Conservation (phyloP, 2,888 invertebrate genomes). For the Trissoscelio sp. region DNA sequence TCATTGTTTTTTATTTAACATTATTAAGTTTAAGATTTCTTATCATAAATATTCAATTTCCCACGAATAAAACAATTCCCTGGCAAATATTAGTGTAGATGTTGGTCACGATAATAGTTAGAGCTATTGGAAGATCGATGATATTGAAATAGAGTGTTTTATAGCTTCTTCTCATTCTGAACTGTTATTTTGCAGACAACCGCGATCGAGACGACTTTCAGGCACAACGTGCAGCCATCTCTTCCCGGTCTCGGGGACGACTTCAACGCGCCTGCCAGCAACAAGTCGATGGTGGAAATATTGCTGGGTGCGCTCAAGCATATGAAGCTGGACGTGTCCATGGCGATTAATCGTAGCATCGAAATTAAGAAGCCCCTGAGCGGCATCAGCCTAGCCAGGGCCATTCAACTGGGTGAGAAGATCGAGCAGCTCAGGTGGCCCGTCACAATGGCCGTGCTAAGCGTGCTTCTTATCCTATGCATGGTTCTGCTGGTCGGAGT, state of each 20-base stretch:
- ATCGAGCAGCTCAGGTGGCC: slow-evolving; percentile 93
- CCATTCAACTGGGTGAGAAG: slow-evolving; percentile 87
- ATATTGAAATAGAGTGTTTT: too few species aligned
- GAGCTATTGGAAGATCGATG: not conserved
- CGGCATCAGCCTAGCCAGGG: slow-evolving; percentile 88
- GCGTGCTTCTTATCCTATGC: slow-evolving; percentile 93
- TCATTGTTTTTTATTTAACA: too few species aligned
- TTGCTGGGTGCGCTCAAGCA: slow-evolving; percentile 88
- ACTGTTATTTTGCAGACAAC: slow-evolving; percentile 87
- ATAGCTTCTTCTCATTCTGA: too few species aligned
- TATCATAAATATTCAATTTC: not conserved
- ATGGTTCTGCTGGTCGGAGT: slow-evolving; percentile 95
- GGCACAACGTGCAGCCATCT: slow-evolving; percentile 88
- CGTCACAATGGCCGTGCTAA: slow-evolving; percentile 94
- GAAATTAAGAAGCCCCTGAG: slow-evolving; percentile 90
- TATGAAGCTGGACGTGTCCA: slow-evolving; percentile 89
- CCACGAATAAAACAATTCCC: too few species aligned
- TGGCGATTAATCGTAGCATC: slow-evolving; percentile 90
- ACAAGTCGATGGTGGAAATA: slow-evolving; percentile 90
- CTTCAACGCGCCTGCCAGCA: slow-evolving; percentile 90
- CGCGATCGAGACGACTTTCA: slow-evolving; percentile 90
- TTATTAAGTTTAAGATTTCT: too few species aligned
- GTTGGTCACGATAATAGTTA: not conserved
- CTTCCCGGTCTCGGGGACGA: slow-evolving; percentile 90
- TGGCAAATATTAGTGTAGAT: too few species aligned